A percentile compares a stretch with the other conserved stretches of the same genome.
These are phyloP conservation scores for Nansenia antarctica DNA, from an alignment of 2,113 vertebrate genomes.

Conservation along the genomic window DNA sequence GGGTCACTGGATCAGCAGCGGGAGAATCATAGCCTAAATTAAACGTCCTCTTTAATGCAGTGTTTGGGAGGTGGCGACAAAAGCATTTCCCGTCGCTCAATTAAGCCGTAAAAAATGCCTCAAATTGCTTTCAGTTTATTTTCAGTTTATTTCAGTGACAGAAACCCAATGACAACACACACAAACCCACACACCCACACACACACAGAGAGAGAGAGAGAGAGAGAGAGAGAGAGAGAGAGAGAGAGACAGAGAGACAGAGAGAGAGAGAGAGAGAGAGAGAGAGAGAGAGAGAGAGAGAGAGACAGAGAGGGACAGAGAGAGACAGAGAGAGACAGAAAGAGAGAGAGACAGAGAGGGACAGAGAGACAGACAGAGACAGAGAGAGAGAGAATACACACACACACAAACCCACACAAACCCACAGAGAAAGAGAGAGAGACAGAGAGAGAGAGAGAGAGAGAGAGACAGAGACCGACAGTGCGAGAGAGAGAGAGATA, in stretches of 20 bases:
- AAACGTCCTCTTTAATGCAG: too few relatives aligned
- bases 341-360: neutral
- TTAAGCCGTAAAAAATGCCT: neutral
- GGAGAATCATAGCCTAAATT: too few relatives aligned
- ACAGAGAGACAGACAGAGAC: constrained; percentile 24
- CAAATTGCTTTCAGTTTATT: neutral
- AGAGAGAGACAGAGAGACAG: neutral
- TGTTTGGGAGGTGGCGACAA: neutral
- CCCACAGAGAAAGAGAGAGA: constrained; percentile 10
- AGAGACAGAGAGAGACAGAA: neutral
- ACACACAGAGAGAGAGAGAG: neutral
- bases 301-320: too few relatives aligned
- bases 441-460: constrained; percentile 25
- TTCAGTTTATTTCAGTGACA: neutral
- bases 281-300: neutral
- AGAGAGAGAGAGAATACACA: too few relatives aligned
- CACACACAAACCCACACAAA: neutral
- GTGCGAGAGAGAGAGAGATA: too few relatives aligned
- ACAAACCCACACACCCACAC: neutral
- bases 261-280: constrained; percentile 5
- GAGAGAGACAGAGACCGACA: too few relatives aligned
- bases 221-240: neutral
- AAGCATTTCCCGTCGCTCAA: neutral
- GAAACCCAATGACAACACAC: neutral
- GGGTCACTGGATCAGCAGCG: too few relatives aligned